phyloP scores from a whole-genome alignment of 2,797 vertebrate genomes.

The Prunella strophiata region DNA sequence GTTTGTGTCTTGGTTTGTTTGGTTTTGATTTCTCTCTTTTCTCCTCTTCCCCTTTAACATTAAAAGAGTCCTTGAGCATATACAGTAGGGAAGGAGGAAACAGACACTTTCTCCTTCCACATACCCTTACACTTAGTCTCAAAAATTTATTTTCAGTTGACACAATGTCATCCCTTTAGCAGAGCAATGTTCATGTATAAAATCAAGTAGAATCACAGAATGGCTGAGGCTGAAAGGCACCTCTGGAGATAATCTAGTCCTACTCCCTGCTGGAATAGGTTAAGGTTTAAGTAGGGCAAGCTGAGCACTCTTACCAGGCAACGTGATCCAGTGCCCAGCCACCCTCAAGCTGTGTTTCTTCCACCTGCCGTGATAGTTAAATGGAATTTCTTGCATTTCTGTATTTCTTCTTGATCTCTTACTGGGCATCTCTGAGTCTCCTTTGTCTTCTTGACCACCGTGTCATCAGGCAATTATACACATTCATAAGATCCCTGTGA shows the following conservation, averaged over 20 bases:
- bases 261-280: background rate
- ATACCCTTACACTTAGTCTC: background rate
- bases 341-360: background rate
- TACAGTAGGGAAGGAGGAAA: background rate
- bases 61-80: background rate
- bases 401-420: background rate
- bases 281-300: background rate
- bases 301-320: background rate
- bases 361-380: accelerated
- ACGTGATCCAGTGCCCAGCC: background rate
- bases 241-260: background rate
- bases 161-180: background rate
- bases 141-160: background rate
- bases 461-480: background rate
- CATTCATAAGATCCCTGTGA: background rate
- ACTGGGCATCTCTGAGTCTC: background rate
- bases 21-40: background rate
- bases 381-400: background rate
- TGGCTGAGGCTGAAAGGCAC: background rate
- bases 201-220: background rate
- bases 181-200: background rate
- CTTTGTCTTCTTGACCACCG: background rate
- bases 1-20: background rate
- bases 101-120: background rate
- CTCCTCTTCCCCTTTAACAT: background rate